A percentile compares a stretch with the other conserved stretches of the same genome.
Evolutionary conservation across 2,113 vertebrate genomes (phyloP).

Genomic region (Litocranius walleri): DNA sequence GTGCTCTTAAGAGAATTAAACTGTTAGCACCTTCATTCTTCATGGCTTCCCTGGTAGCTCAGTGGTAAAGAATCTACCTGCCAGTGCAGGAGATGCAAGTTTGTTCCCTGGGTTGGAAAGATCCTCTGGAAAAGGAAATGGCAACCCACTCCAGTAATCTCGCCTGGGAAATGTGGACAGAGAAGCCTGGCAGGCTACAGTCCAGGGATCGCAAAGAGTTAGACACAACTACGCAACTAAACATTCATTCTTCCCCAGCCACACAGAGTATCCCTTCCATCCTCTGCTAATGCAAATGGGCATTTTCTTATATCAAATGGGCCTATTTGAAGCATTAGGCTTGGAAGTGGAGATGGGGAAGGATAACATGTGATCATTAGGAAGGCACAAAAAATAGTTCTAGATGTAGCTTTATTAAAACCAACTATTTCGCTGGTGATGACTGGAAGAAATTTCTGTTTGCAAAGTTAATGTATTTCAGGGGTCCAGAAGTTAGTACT

Average conservation of each 20-base stretch:
- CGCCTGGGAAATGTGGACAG: not conserved
- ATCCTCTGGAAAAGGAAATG: not conserved
- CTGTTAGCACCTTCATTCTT: not conserved
- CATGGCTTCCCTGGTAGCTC: not conserved
- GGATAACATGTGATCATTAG: not conserved
- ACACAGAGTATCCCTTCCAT: not conserved
- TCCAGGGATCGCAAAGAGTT: not conserved
- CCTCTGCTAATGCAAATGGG: not conserved
- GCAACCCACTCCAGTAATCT: not conserved
- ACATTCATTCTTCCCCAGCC: not conserved
- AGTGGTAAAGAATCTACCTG: not conserved
- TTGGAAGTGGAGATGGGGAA: not conserved
- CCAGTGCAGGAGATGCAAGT: not conserved
- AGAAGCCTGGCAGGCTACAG: not conserved
- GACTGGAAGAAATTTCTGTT: not conserved
- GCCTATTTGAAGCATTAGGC: not conserved
- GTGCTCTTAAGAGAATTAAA: constrained; percentile 17
- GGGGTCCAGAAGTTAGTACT: not conserved
- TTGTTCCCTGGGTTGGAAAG: not conserved
- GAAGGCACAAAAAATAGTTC: not conserved
- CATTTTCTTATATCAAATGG: not conserved
- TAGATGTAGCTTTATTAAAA: constrained; percentile 34
- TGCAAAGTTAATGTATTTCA: not conserved
- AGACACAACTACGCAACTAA: not conserved
- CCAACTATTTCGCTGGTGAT: not conserved